phyloP scores from a whole-genome alignment of 2,888 invertebrate species.

The Dendrolimus pini region DNA sequence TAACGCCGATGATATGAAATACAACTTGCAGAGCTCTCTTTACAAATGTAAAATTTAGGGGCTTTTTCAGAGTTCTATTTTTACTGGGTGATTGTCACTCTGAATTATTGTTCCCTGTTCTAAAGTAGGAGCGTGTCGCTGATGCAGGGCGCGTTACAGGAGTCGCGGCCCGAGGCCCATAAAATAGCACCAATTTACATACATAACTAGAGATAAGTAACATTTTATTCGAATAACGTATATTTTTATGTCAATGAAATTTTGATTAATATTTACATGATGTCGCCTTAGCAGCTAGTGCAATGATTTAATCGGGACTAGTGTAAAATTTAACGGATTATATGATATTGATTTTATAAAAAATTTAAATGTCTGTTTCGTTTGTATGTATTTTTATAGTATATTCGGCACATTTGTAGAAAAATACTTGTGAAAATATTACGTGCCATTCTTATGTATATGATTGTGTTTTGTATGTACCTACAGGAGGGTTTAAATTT shows the following conservation, averaged over 20 bases:
- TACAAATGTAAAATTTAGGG: no score
- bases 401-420: slow-evolving; percentile 28
- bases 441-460: slow-evolving; percentile 30
- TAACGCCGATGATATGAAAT: no score
- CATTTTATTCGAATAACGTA: slow-evolving; percentile 35
- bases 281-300: slow-evolving; percentile 68
- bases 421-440: slow-evolving; percentile 21
- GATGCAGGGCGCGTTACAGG: no score
- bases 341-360: slow-evolving; percentile 6
- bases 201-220: slow-evolving; percentile 40
- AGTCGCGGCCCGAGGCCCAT: no score
- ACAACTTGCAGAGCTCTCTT: no score
- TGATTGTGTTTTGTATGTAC: slow-evolving; percentile 22
- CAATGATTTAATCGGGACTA: slow-evolving; percentile 34
- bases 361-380: slow-evolving; percentile 25
- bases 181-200: slow-evolving; percentile 45
- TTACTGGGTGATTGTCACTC: no score
- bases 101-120: no score
- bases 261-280: slow-evolving; percentile 45
- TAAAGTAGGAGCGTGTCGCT: no score
- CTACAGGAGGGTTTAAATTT: slow-evolving; percentile 23
- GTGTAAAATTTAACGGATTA: slow-evolving; percentile 4
- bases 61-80: no score
- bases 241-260: slow-evolving; percentile 48
- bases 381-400: slow-evolving; percentile 18